Percentiles rank a stretch among this genome's conserved stretches.
phyloP scores from a whole-genome alignment of 2,888 invertebrate genomes.

The Polietes domitor region DNA sequence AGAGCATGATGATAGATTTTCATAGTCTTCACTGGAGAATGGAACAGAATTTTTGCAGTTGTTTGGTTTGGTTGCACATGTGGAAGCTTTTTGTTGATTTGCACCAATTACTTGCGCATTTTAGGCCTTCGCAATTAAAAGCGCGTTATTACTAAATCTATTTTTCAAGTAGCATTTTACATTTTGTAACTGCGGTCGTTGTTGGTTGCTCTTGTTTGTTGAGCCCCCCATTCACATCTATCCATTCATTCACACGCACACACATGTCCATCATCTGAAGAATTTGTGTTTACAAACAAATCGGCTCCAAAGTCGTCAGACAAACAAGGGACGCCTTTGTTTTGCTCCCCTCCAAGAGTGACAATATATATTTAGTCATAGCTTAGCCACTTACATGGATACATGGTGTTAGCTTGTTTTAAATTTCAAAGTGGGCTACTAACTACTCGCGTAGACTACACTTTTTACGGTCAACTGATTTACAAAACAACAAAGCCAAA shows the following conservation, averaged over 20 bases:
- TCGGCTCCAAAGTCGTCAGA: background rate
- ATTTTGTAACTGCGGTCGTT: constrained; percentile 51
- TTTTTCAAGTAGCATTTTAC: constrained; percentile 33
- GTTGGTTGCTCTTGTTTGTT: constrained; percentile 57
- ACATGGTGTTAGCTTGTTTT: background rate
- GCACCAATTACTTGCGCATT: constrained; percentile 74
- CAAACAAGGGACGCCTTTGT: too few species aligned
- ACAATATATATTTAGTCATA: background rate
- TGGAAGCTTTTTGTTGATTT: constrained; percentile 65
- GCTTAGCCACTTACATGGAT: background rate
- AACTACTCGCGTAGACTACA: background rate
- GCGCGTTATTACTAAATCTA: constrained; percentile 63
- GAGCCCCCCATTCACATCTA: background rate
- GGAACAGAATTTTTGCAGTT: constrained; percentile 27
- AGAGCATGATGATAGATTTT: background rate
- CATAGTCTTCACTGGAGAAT: constrained; percentile 24
- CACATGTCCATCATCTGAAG: background rate
- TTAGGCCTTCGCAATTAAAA: constrained; percentile 70
- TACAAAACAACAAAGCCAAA: background rate
- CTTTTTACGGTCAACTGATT: constrained; percentile 37
- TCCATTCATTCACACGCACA: too few species aligned
- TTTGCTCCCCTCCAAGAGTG: background rate
- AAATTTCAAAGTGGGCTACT: too few species aligned
- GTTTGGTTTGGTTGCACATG: constrained; percentile 1
- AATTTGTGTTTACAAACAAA: constrained; percentile 12